Conservation (phyloP, 2,888 invertebrate species). For the Ryuthela nishihirai region DNA sequence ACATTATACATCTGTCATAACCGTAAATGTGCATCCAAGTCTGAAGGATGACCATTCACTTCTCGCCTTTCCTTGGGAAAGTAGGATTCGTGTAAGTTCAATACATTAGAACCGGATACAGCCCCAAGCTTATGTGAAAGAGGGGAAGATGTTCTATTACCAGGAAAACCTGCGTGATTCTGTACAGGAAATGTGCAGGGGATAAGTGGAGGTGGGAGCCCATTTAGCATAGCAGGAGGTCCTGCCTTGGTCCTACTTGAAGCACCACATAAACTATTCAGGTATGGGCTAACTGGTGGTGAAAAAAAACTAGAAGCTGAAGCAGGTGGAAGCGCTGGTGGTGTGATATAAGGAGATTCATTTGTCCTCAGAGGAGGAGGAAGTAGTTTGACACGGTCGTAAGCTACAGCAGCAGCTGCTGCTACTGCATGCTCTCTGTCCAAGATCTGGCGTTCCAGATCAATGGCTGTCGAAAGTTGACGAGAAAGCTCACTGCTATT, state of each 20-base stretch:
- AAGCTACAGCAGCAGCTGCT: slow-evolving; percentile 6
- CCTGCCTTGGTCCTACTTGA: slow-evolving; percentile 15
- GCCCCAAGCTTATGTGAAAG: slow-evolving; percentile 18
- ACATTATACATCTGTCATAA: slow-evolving; percentile 36
- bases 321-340: slow-evolving; percentile 24
- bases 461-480: slow-evolving; percentile 20
- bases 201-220: slow-evolving; percentile 33
- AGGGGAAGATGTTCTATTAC: slow-evolving; percentile 17
- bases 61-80: slow-evolving; percentile 33
- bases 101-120: slow-evolving; percentile 9
- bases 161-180: slow-evolving; percentile 14
- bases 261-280: slow-evolving; percentile 6
- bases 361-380: slow-evolving; percentile 34
- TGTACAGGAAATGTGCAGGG: slow-evolving; percentile 33
- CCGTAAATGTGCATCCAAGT: slow-evolving; percentile 29
- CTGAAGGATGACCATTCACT: slow-evolving; percentile 31
- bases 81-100: slow-evolving; percentile 18
- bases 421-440: neutral
- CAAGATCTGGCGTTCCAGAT: slow-evolving; percentile 11
- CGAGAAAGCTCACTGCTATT: slow-evolving; percentile 13
- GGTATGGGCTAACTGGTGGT: slow-evolving; percentile 31
- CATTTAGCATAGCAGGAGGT: slow-evolving; percentile 26
- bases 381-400: slow-evolving; percentile 54
- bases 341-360: slow-evolving; percentile 27
- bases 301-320: slow-evolving; percentile 33